These are phyloP conservation scores for Lepilemur septentrionalis DNA, from an alignment of 2,797 vertebrate genomes.

Conservation along the genomic window DNA sequence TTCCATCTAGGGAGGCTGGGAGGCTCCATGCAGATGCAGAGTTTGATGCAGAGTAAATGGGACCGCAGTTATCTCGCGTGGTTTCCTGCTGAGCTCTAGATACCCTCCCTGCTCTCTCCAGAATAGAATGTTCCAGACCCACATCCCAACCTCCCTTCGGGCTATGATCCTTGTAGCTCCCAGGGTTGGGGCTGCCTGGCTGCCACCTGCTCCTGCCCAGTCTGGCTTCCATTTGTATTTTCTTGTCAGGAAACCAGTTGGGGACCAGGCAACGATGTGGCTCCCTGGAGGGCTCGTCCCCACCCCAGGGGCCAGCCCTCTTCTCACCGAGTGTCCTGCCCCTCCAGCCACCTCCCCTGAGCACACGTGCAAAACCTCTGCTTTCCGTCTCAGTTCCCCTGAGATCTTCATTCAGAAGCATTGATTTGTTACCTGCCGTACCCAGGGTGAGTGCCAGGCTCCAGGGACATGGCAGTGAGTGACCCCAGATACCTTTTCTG, in stretches of 20 bases:
- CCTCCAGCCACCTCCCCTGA: not conserved
- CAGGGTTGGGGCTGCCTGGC: not conserved
- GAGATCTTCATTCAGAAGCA: not conserved
- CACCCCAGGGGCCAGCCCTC: not conserved
- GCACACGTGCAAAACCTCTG: not conserved
- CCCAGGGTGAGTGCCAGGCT: not conserved
- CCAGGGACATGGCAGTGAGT: not conserved
- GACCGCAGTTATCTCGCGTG: not conserved
- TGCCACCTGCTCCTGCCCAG: too few relatives aligned
- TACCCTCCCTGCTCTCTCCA: not conserved
- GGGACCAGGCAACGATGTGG: not conserved
- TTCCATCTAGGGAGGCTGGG: not conserved
- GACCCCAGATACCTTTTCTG: not conserved
- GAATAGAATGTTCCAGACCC: not conserved
- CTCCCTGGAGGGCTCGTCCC: not conserved
- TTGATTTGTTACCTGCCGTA: not conserved
- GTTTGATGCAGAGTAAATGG: not conserved
- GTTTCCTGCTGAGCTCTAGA: not conserved
- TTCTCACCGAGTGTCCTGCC: not conserved
- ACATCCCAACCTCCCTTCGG: too few relatives aligned
- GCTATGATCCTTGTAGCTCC: not conserved
- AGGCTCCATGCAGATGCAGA: not conserved
- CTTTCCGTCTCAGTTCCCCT: not conserved
- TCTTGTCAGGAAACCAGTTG: not conserved
- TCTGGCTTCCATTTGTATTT: slow-evolving; percentile 15